Evolutionary conservation across 2,888 invertebrate genomes (phyloP).

Genomic region (Ectropis crepuscularia): DNA sequence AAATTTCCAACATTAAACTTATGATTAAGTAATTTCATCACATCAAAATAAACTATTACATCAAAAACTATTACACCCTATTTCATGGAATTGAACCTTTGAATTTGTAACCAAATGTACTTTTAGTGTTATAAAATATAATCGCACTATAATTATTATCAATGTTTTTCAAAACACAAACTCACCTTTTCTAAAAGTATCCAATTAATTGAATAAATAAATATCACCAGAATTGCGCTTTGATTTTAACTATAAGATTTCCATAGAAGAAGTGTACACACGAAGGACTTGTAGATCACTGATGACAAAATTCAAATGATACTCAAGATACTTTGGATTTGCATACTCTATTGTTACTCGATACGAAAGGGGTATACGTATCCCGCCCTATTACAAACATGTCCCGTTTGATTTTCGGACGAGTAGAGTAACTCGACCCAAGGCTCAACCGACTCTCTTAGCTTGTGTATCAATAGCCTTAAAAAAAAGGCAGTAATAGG

Average conservation of each 20-base stretch:
- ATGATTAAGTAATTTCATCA: background rate
- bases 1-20: slow-evolving; percentile 28
- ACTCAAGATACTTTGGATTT: slow-evolving; percentile 49
- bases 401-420: background rate
- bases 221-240: slow-evolving; percentile 27
- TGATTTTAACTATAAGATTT: slow-evolving; percentile 1
- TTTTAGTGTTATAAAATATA: background rate
- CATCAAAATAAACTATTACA: no score
- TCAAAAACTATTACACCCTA: background rate
- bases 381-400: slow-evolving; percentile 60
- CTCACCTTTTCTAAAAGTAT: slow-evolving; percentile 44
- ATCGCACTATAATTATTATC: slow-evolving; percentile 4
- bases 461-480: no score
- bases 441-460: no score
- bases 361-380: slow-evolving; percentile 58
- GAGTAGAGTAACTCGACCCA: background rate
- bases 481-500: no score
- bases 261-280: slow-evolving; percentile 53
- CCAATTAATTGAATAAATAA: slow-evolving; percentile 32
- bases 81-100: no score
- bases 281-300: slow-evolving; percentile 64
- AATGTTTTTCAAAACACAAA: slow-evolving; percentile 16
- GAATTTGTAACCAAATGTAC: background rate
- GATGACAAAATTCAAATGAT: slow-evolving; percentile 55
- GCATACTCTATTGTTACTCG: slow-evolving; percentile 65